phyloP scores from a whole-genome alignment of 2,888 invertebrate genomes.

The Tricholauxania praeusta region DNA sequence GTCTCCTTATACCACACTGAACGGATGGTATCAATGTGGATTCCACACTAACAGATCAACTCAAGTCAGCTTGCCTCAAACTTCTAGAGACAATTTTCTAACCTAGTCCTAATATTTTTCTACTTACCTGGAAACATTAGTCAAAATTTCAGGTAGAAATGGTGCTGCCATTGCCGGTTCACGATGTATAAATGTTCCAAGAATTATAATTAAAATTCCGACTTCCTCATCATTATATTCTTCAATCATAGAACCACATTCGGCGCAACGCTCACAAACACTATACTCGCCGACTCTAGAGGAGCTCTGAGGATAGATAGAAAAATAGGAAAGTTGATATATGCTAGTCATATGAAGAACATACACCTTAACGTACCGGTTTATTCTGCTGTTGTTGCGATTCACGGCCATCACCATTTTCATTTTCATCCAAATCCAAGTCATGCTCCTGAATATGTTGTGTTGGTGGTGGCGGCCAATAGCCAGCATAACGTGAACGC shows the following conservation, averaged over 20 bases:
- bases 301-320: conserved; percentile 68
- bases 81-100: too few species aligned
- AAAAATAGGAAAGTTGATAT: neutral
- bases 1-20: too few species aligned
- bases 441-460: conserved; percentile 58
- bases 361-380: conserved; percentile 47
- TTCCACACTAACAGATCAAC: too few species aligned
- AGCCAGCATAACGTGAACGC: conserved; percentile 70
- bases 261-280: conserved; percentile 78
- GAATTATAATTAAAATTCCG: conserved; percentile 90
- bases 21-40: too few species aligned
- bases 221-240: conserved; percentile 98
- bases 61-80: too few species aligned
- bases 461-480: conserved; percentile 70
- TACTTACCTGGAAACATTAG: conserved; percentile 85
- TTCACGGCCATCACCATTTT: conserved; percentile 55
- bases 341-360: neutral
- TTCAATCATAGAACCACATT: conserved; percentile 90
- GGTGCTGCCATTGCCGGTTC: conserved; percentile 96
- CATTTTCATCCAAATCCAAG: conserved; percentile 57
- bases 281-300: conserved; percentile 79
- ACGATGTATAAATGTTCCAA: conserved; percentile 96
- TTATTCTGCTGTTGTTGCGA: conserved; percentile 48
- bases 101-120: too few species aligned
- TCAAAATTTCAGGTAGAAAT: conserved; percentile 89